phyloP scores from a whole-genome alignment of 2,888 invertebrate genomes.

The Saturnia japonica region DNA sequence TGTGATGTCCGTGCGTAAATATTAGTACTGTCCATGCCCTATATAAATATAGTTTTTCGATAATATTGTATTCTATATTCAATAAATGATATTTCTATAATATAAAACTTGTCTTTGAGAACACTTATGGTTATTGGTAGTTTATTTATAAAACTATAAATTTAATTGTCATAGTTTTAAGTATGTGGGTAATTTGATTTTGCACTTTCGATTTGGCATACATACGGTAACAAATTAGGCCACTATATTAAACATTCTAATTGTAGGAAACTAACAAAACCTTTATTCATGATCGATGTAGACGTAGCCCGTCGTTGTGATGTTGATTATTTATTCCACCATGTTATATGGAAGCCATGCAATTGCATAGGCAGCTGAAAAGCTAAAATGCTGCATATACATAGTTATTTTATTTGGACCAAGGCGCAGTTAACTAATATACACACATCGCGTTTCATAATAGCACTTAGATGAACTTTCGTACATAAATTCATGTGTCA shows the following conservation, averaged over 20 bases:
- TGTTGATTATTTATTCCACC: slow-evolving; percentile 55
- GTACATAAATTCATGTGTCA: background rate
- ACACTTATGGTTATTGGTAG: slow-evolving; percentile 76
- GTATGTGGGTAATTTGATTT: slow-evolving; percentile 78
- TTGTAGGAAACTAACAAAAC: slow-evolving; percentile 70
- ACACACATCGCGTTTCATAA: slow-evolving; percentile 11
- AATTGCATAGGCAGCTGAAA: slow-evolving; percentile 40
- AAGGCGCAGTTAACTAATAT: slow-evolving; percentile 23
- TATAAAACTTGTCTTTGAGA: slow-evolving; percentile 78
- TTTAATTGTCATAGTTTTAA: slow-evolving; percentile 81
- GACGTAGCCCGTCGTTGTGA: slow-evolving; percentile 68
- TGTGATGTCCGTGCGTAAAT: slow-evolving; percentile 60
- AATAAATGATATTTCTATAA: slow-evolving; percentile 80
- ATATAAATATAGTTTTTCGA: slow-evolving; percentile 79
- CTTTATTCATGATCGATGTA: slow-evolving; percentile 63
- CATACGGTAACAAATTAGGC: slow-evolving; percentile 75
- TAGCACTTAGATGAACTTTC: slow-evolving; percentile 11
- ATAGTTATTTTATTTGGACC: slow-evolving; percentile 26
- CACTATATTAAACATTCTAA: slow-evolving; percentile 62
- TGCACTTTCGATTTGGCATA: slow-evolving; percentile 77
- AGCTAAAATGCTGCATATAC: slow-evolving; percentile 31
- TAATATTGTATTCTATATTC: slow-evolving; percentile 81
- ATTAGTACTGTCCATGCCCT: slow-evolving; percentile 77
- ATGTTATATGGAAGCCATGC: slow-evolving; percentile 40
- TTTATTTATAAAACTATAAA: slow-evolving; percentile 75